These are phyloP conservation scores for Lithophane leautieri DNA, from an alignment of 2,888 invertebrate genomes.

Conservation along the genomic window DNA sequence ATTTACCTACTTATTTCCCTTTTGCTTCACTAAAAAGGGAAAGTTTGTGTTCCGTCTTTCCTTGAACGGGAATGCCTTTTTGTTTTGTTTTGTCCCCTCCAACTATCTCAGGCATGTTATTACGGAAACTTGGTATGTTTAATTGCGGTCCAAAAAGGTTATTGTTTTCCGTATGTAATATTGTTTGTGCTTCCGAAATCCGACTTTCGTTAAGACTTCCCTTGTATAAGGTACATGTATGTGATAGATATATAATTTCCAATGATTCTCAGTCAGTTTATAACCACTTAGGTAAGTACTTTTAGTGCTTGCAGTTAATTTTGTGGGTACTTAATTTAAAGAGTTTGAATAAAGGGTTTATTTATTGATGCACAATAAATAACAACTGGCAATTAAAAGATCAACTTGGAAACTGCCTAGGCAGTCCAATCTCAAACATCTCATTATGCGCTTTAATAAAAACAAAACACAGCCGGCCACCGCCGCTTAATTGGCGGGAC, in stretches of 20 bases:
- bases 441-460: conserved; percentile 71
- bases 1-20: conserved; percentile 63
- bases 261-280: background rate
- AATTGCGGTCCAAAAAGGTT: conserved; percentile 49
- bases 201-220: conserved; percentile 32
- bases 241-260: conserved; percentile 14
- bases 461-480: conserved; percentile 67
- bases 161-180: conserved; percentile 37
- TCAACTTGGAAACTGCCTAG: conserved; percentile 43
- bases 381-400: conserved; percentile 15
- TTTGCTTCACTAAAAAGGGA: conserved; percentile 65
- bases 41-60: conserved; percentile 53
- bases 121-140: conserved; percentile 50
- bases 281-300: background rate
- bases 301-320: conserved; percentile 19
- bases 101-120: conserved; percentile 46
- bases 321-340: background rate
- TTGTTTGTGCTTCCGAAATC: conserved; percentile 29
- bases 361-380: conserved; percentile 11
- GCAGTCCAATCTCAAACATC: conserved; percentile 61
- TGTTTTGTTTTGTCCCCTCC: conserved; percentile 43
- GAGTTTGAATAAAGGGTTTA: background rate
- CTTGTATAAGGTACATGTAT: too few species aligned
- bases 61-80: conserved; percentile 56
- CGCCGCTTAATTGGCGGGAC: conserved; percentile 81